Base-by-base conservation (phyloP, 2,888 invertebrate genomes). In the Eupithecia tripunctaria region DNA sequence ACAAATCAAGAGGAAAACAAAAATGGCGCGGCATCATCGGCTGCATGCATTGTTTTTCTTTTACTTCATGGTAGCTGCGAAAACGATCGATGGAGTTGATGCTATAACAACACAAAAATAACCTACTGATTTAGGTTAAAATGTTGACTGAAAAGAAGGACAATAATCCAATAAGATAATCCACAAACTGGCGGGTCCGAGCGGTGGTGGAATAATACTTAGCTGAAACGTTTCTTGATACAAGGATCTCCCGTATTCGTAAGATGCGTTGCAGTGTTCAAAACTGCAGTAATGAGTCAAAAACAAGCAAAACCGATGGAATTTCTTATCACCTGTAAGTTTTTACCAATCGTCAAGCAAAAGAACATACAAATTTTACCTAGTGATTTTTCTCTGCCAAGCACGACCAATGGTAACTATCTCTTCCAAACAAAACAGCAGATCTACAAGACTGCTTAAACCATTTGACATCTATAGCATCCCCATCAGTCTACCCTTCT, bases 241-340 rank as follows among this genome's bases (percentile, higher is more conserved):
- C n/a, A 15, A 29, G 21, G 32, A 21, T n/a, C n/a, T 67, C 21
- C 0, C 47, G 18, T 8, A 25, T 27, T 21, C 51, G 7, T 36
- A 90, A 80, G 82, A 93, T 93, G 93, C 84, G 88, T 77, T 93
- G 93, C 72, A 89, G 89, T 75, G 92, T 90, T 18, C 82, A 87
- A 6, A 84, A 81, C 7, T 93, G 93, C 79, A 91, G 87, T 75
- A 92, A 92, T 86, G 91, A 91, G 74, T 89, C 92, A 0, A 86
- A 86, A 79, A 81, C 83, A 25, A 87, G 89, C 1, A 91, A 91
- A 76, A 88, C 88, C 0, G 88, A 90, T 64, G 93, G 92, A 70
- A 89, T 92, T 64, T 91, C 93, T 0, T 93, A 91, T 81, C 92
- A 93, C 76, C 81, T 86, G 93, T 93, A 86, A 91, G 91, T 90